Base-by-base conservation (phyloP, 2,888 invertebrate species). In the Tanypteryx hageni region DNA sequence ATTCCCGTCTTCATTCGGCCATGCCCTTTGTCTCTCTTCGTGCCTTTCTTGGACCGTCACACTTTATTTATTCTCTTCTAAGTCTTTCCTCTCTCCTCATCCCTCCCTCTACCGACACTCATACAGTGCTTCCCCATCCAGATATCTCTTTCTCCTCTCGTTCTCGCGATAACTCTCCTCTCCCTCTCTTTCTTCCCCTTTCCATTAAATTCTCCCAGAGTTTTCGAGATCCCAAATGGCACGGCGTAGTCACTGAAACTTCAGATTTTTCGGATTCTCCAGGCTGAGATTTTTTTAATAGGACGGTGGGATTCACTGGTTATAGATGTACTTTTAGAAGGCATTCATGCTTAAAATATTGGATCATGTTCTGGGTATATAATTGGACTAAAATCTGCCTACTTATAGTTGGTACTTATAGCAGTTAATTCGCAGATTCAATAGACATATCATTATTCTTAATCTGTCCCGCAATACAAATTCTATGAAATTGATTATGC, bases 41-140 rank as follows among this genome's bases (percentile, higher is more conserved):
- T 89, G 89, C 89, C 44, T 59, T 86, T 86, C 86, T 86, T 86
- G 86, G 64, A 68, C 89, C 86, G 61, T 64, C 86, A 64, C 89
- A 18, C 64, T 89, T 89, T 89, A 64, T 64, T 89, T 44, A 89
- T 44, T 76, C 76, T 76, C 64, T 64, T 64, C 89, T 31, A 27
- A 61, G 10, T 16, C 56, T 68, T 18, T 56, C 64, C 64, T 18
- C 64, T 64, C 64, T n/a, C 64, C 64, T 18, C 56, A 18, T 18
- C 31, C 14, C 10, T 16, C 31, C 83, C 83, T 83, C n/a, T 57
- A 56, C 56, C 44, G n/a, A n/a, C 18, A n/a, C 56, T 57, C 83
- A 56, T 83, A 18, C 56, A 44, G 18, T n/a, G n/a, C n/a, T n/a
- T n/a, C n/a, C 44, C 44, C 44, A 44, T 56, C n/a, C 4, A 44